phyloP scores from a whole-genome alignment of 2,888 invertebrate genomes.

The Hipparchia sbordonii region DNA sequence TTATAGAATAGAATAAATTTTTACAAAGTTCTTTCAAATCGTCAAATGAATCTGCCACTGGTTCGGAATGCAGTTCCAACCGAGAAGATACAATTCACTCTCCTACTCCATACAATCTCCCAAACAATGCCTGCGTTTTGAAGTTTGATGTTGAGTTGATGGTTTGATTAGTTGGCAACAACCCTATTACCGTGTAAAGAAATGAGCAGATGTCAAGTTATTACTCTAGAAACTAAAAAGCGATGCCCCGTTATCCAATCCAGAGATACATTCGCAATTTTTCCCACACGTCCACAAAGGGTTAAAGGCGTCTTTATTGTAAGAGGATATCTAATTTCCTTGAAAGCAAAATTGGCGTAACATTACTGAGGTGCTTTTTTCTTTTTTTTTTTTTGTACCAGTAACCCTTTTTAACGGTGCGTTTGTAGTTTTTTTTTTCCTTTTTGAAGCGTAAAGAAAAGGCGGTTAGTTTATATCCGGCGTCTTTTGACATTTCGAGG shows the following conservation, averaged over 20 bases:
- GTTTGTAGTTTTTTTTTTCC: slow-evolving; percentile 61
- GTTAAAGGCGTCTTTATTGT: slow-evolving; percentile 73
- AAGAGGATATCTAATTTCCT: slow-evolving; percentile 82
- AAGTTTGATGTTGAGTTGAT: no score
- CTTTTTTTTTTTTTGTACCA: slow-evolving; percentile 54
- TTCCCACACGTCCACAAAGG: slow-evolving; percentile 77
- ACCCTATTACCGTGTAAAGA: no score
- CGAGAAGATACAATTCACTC: no score
- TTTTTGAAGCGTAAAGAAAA: slow-evolving; percentile 78
- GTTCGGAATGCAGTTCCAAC: no score
- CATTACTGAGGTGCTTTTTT: slow-evolving; percentile 66
- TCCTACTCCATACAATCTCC: no score
- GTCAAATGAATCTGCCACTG: no score
- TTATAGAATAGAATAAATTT: no score
- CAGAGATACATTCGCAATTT: slow-evolving; percentile 39
- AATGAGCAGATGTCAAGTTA: slow-evolving; percentile 26
- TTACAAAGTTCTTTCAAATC: no score
- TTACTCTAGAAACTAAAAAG: slow-evolving; percentile 17
- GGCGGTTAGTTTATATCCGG: slow-evolving; percentile 83
- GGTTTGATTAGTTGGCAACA: no score
- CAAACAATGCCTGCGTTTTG: no score
- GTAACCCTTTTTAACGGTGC: slow-evolving; percentile 69
- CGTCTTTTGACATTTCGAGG: slow-evolving; percentile 72
- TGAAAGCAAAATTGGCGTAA: slow-evolving; percentile 82
- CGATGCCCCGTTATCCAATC: slow-evolving; percentile 30